phyloP scores from a whole-genome alignment of 2,797 vertebrate species.

The Rhinogobio ventralis region DNA sequence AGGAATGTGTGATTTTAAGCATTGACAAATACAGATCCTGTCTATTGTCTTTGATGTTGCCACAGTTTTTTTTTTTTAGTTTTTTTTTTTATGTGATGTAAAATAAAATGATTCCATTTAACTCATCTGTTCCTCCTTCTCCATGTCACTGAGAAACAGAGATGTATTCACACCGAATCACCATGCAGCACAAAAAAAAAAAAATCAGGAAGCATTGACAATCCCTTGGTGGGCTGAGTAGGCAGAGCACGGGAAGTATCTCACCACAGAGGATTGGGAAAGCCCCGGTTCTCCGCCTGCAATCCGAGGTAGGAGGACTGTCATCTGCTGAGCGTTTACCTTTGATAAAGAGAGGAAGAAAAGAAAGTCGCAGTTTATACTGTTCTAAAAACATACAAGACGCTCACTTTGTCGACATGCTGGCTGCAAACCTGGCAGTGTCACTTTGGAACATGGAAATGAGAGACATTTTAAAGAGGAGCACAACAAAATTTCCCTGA shows the following conservation, averaged over 20 bases:
- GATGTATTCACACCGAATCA: slow-evolving; percentile 74
- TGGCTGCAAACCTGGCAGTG: slow-evolving; percentile 74
- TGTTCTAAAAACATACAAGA: slow-evolving; percentile 74
- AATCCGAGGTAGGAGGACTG: slow-evolving; percentile 78
- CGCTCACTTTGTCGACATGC: slow-evolving; percentile 74
- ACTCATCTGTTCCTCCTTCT: slow-evolving; percentile 32
- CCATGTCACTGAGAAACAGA: slow-evolving; percentile 29
- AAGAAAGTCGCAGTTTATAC: neutral
- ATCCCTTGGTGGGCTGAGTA: slow-evolving; percentile 67
- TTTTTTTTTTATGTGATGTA: slow-evolving; percentile 16
- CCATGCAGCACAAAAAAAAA: slow-evolving; percentile 69
- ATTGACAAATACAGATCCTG: neutral
- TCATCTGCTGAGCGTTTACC: slow-evolving; percentile 67
- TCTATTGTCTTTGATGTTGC: neutral
- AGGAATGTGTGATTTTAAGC: neutral
- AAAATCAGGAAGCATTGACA: slow-evolving; percentile 77
- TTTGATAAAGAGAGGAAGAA: slow-evolving; percentile 48
- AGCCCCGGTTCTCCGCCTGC: slow-evolving; percentile 76
- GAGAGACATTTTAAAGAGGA: slow-evolving; percentile 54
- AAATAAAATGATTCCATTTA: slow-evolving; percentile 27
- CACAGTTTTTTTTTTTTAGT: neutral
- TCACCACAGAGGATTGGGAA: slow-evolving; percentile 73
- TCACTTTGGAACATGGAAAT: slow-evolving; percentile 67
- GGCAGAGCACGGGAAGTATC: slow-evolving; percentile 70
- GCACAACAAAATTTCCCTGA: slow-evolving; percentile 17